Base-by-base conservation (phyloP, 2,797 vertebrate species). In the Tangara arthus region DNA sequence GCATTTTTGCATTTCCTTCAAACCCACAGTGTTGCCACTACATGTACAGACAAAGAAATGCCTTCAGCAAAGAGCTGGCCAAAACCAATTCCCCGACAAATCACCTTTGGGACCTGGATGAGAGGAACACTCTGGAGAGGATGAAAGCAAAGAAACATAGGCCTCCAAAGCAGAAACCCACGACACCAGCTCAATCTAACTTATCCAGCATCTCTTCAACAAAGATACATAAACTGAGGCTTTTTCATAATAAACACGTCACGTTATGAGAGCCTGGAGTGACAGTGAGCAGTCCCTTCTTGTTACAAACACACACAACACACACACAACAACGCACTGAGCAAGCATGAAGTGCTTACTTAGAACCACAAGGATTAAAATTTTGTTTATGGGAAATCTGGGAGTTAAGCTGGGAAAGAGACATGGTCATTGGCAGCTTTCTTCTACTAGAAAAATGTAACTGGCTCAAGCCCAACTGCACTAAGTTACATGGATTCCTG, bases 321-420 rank as follows among this genome's bases (percentile, higher is more conserved):
- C 34, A 55, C 65, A 75, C 26, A 65, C 21, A 66, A 16, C 4
- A 15, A 87, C 3, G 0, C 47, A 46, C 77, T 46, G 53, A 92
- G 68, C 70, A 79, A 80, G 56, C 52, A 82, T 4, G 2, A 5
- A 84, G 52, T 39, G 66, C 70, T 95, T 77, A 76, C 52, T 92
- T 63, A 84, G 88, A 87, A 69, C 34, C 63, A 64, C 34, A 42
- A 44, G 73, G 86, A 90, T 82, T 79, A 89, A 56, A 78, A 50
- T 41, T 90, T 82, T 91, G 73, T 84, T 94, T 84, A 89, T 46
- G 60, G 53, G 82, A 82, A 95, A 84, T 59, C 12, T 4, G 9
- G 87, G 81, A 95, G 63, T 88, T 84, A 87, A 90, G 41, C 56
- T 73, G 53, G 77, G 73, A 94, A 75, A 76, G 82, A 95, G 83